These are phyloP conservation scores for Tamias sibiricus DNA, from an alignment of 2,113 vertebrate genomes.

Conservation along the genomic window DNA sequence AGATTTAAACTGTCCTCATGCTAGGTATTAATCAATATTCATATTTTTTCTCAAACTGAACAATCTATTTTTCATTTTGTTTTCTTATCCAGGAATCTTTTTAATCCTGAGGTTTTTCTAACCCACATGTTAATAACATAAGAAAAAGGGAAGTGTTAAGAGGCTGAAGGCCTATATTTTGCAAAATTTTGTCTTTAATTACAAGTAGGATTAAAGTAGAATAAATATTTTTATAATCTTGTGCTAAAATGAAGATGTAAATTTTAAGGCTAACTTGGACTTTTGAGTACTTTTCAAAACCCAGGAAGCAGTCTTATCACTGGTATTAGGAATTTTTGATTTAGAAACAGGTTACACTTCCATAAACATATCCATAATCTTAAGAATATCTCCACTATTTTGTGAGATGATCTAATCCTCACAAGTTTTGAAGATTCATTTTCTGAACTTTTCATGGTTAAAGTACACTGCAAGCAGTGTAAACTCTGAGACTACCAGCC, in stretches of 20 bases:
- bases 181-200: not conserved
- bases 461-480: not conserved
- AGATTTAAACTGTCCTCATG: not conserved
- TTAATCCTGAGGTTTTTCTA: not conserved
- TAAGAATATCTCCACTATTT: not conserved
- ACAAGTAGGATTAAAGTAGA: not conserved
- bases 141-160: not conserved
- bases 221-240: not conserved
- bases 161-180: not conserved
- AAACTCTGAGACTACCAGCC: not conserved
- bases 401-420: not conserved
- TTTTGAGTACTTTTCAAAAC: not conserved
- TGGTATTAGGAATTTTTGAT: not conserved
- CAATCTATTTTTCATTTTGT: not conserved
- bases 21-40: not conserved
- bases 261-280: not conserved
- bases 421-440: not conserved
- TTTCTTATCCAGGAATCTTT: not conserved
- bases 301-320: not conserved
- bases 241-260: not conserved
- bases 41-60: not conserved
- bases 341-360: not conserved
- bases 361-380: not conserved
- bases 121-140: not conserved
- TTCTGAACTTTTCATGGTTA: slow-evolving; percentile 10